Evolutionary conservation across 1,140 invertebrate species (phyloP), one percentile per base, ranked within the genome.

Genomic region (Cydia splendana): DNA sequence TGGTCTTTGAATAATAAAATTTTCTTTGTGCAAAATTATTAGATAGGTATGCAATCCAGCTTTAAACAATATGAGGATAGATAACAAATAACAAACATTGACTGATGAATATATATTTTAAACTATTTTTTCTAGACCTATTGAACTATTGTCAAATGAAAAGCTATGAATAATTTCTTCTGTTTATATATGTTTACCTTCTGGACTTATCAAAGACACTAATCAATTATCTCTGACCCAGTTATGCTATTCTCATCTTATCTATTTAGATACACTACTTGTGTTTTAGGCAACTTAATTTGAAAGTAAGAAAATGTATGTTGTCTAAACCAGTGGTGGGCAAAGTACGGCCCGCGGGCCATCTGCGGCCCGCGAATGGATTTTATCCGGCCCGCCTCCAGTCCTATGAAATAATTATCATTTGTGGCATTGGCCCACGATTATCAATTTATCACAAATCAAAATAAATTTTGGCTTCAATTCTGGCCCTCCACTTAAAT

Each of bases 151-250:
- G 48, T 15, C 48, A 42, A 51, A 51, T 51, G 13, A 13, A 13
- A 51, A 51, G 12, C 15, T 51, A 20, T 0, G 20, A 57, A 9
- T 57, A 57, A 7, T n/a, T 57, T 18, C 15, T 57, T 57, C 5
- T 57, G n/a, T 57, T 57, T 18, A 57, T 7, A 6, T 53, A 57
- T 57, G 15, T 57, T 57, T 57, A 57, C 15, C 53, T 18, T 20
- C 6, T 57, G 15, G 15, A 10, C 9, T 62, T 62, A 62, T 62
- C 57, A 7, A 20, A 62, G 18, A 24, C 6, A 62, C 9, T 62
- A 24, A 62, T 62, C 20, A 62, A n/a, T 62, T 62, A 62, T 62
- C 57, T 62, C 9, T 62, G 18, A 62, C 57, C 57, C 57, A 62
- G 57, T 62, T 62, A 12, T 62, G 57, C 57, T n/a, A n/a, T 53